These are phyloP conservation scores for Arizona elegans DNA, from an alignment of 2,113 vertebrate species.

Conservation along the genomic window DNA sequence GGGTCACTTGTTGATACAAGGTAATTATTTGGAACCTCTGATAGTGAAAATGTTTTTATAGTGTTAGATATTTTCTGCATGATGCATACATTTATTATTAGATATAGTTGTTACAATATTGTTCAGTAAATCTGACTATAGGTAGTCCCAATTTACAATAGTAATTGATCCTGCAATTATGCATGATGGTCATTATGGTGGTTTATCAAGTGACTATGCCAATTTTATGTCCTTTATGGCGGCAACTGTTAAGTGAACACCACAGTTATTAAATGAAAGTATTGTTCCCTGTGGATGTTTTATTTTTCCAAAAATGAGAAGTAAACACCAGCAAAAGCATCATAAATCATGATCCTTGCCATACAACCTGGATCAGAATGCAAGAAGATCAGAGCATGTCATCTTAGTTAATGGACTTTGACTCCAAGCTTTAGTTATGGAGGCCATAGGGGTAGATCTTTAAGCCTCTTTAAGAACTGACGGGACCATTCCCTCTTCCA, in stretches of 20 bases:
- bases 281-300: too few relatives aligned
- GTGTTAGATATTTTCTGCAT: background rate
- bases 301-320: too few relatives aligned
- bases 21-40: conserved; percentile 57
- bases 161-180: background rate
- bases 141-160: background rate
- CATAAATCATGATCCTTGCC: background rate
- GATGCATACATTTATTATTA: background rate
- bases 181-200: background rate
- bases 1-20: conserved; percentile 81
- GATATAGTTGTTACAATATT: background rate
- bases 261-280: too few relatives aligned
- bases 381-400: background rate
- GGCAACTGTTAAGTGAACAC: too few relatives aligned
- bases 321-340: too few relatives aligned
- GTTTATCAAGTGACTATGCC: background rate
- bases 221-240: too few relatives aligned
- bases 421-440: background rate
- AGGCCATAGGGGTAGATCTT: background rate
- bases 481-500: background rate
- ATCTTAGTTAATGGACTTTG: background rate
- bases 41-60: background rate
- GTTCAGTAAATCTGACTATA: background rate
- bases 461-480: background rate
- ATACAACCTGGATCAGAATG: background rate